Percentiles rank a stretch among this genome's conserved stretches.
These are phyloP conservation scores for Engystomops pustulosus DNA, from an alignment of 2,113 vertebrate genomes.

Conservation along the genomic window DNA sequence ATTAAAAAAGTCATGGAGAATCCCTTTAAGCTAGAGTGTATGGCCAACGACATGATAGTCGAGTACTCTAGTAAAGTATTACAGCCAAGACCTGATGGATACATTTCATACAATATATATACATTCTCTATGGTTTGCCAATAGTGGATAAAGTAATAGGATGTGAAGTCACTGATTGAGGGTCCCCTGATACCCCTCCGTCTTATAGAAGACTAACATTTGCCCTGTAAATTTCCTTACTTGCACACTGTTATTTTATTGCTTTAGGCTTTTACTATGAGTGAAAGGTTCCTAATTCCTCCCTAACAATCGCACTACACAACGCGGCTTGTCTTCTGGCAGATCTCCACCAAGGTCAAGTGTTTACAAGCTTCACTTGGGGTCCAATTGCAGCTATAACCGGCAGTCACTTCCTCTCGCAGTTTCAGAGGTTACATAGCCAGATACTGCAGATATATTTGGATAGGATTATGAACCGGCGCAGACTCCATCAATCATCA, in stretches of 20 bases:
- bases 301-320: background rate
- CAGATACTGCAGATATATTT: background rate
- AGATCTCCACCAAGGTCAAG: background rate
- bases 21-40: no score
- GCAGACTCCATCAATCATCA: background rate
- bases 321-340: background rate
- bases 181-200: background rate
- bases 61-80: no score
- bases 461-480: background rate
- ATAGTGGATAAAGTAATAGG: background rate
- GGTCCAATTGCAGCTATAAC: constrained; percentile 6
- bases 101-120: background rate
- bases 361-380: background rate
- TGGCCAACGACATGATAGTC: no score
- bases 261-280: background rate
- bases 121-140: background rate
- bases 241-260: background rate
- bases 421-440: background rate
- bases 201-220: background rate
- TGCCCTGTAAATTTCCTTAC: background rate
- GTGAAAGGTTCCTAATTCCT: background rate
- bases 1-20: no score
- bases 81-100: background rate
- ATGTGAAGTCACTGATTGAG: background rate
- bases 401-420: background rate